Evolutionary conservation across 2,888 invertebrate species (phyloP).

Genomic region (Acrobeloides nanus): DNA sequence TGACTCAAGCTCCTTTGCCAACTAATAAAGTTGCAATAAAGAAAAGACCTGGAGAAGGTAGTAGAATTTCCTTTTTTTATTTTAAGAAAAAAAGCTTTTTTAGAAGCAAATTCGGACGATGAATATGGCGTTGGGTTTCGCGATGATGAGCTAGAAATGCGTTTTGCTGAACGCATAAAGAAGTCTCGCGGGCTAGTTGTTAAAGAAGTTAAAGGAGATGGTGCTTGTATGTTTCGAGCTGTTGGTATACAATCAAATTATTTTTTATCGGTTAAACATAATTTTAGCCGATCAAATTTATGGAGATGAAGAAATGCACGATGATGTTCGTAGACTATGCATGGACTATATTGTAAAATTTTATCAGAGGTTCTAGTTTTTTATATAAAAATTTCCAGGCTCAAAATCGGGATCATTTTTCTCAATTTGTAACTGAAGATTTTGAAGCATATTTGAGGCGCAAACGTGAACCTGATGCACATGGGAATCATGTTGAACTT

Average conservation of each 20-base stretch:
- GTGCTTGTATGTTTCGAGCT: conserved; percentile 78
- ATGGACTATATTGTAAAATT: conserved; percentile 84
- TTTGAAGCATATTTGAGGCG: conserved; percentile 74
- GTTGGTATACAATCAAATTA: conserved; percentile 59
- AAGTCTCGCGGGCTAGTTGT: conserved; percentile 69
- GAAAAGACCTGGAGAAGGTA: no score
- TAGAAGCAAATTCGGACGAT: conserved; percentile 24
- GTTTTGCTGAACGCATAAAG: conserved; percentile 67
- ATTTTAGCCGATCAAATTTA: conserved; percentile 71
- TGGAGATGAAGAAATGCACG: conserved; percentile 82
- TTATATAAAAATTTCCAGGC: conserved; percentile 60
- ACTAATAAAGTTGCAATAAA: no score
- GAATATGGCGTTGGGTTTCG: conserved; percentile 28
- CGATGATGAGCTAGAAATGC: conserved; percentile 61
- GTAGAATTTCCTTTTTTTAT: no score
- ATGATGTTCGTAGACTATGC: conserved; percentile 71
- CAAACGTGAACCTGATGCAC: conserved; percentile 71
- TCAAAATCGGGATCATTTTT: conserved; percentile 77
- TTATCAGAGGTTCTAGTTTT: not conserved
- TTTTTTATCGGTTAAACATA: conserved; percentile 5
- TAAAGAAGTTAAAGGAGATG: conserved; percentile 77
- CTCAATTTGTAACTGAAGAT: conserved; percentile 80
- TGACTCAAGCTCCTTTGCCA: no score
- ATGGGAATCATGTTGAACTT: conserved; percentile 83
- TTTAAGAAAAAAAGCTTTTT: no score